A percentile compares a stretch with the other conserved stretches of the same genome.
These are phyloP conservation scores for Clarias gariepinus DNA, from an alignment of 2,113 vertebrate species.

Conservation along the genomic window DNA sequence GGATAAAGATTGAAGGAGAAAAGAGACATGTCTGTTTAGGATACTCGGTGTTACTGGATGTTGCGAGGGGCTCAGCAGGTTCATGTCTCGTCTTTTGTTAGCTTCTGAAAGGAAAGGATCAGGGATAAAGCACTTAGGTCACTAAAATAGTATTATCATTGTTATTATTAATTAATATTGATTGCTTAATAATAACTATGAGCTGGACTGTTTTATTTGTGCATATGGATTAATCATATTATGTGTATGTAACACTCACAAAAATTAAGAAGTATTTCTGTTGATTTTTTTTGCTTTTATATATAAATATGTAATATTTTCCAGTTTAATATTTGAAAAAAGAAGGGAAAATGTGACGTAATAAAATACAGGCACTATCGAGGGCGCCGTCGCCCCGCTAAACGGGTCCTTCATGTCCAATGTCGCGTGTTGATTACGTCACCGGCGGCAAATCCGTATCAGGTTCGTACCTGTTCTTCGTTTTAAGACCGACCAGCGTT, in stretches of 20 bases:
- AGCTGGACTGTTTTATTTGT: background rate
- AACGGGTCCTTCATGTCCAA: constrained; percentile 39
- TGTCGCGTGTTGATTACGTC: constrained; percentile 39
- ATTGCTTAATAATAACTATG: background rate
- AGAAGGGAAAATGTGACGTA: background rate
- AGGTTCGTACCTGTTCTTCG: background rate
- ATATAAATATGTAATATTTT: background rate
- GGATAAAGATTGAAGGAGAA: constrained; percentile 57
- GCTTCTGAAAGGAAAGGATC: constrained; percentile 17
- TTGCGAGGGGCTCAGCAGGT: constrained; percentile 37
- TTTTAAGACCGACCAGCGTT: background rate
- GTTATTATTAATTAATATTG: background rate
- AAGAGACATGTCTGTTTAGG: constrained; percentile 62
- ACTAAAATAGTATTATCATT: background rate
- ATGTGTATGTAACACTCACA: background rate
- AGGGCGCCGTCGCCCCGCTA: constrained; percentile 9
- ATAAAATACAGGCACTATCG: constrained; percentile 39
- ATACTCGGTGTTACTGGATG: constrained; percentile 39
- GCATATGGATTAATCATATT: background rate
- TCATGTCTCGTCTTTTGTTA: constrained; percentile 38
- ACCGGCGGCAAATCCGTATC: constrained; percentile 10
- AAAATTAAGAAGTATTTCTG: background rate
- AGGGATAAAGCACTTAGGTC: background rate
- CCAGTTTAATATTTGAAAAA: background rate
- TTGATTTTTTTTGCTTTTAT: background rate